Evolutionary conservation across 2,113 vertebrate genomes (phyloP).

Genomic region (Lagenorhynchus albirostris): DNA sequence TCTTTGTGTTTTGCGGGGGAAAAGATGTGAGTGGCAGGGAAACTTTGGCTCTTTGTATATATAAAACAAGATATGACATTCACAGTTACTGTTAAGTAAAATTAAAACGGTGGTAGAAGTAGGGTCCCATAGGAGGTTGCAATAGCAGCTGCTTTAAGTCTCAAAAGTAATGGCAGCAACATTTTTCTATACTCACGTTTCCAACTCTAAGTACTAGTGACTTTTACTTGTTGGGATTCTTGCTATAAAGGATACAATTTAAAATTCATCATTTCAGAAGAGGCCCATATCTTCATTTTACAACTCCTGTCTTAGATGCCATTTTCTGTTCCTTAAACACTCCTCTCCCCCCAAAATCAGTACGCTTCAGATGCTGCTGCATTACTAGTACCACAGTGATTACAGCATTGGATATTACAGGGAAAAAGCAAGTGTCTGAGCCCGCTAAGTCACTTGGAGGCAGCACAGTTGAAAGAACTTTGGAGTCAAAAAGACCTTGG

Average conservation of each 20-base stretch:
- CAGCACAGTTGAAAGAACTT: neutral
- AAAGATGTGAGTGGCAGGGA: conserved; percentile 7
- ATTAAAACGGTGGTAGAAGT: neutral
- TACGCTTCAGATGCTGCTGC: neutral
- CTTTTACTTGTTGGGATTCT: neutral
- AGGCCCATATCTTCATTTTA: neutral
- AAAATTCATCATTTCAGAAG: conserved; percentile 10
- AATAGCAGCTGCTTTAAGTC: neutral
- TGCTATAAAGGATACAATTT: neutral
- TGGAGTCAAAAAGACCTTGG: neutral
- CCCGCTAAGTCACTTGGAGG: neutral
- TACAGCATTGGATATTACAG: neutral
- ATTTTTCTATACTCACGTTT: neutral
- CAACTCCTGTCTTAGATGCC: neutral
- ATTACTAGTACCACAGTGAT: neutral
- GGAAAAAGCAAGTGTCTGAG: neutral
- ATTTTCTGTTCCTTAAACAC: conserved; percentile 19
- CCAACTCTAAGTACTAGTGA: neutral
- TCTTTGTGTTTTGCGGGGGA: conserved; percentile 25
- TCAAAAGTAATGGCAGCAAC: neutral
- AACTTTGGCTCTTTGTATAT: conserved; percentile 9
- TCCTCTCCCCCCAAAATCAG: neutral
- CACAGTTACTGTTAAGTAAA: conserved; percentile 35
- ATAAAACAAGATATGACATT: conserved; percentile 48
- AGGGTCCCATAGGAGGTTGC: neutral